These are phyloP conservation scores for Phodopus roborovskii DNA, from an alignment of 2,113 vertebrate species.

Conservation along the genomic window DNA sequence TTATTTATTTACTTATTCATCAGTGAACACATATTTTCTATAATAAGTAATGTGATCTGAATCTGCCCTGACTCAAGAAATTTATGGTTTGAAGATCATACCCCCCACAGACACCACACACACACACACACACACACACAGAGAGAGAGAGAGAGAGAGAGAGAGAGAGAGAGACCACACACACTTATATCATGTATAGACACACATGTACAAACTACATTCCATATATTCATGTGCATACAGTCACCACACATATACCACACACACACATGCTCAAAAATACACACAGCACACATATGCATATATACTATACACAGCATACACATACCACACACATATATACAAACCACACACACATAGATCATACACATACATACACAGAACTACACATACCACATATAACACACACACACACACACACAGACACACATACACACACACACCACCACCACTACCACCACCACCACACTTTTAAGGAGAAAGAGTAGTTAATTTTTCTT, in stretches of 20 bases:
- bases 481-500: background rate
- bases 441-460: too few species aligned
- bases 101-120: background rate
- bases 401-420: background rate
- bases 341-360: background rate
- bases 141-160: too few species aligned
- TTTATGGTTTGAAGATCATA: background rate
- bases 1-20: background rate
- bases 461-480: background rate
- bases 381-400: background rate
- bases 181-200: too few species aligned
- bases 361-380: background rate
- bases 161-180: too few species aligned
- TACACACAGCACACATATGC: too few species aligned
- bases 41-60: background rate
- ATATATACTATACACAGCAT: too few species aligned
- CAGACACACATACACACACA: background rate
- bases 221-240: background rate
- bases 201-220: background rate
- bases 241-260: background rate
- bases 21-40: background rate
- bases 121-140: background rate
- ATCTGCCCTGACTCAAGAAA: constrained; percentile 8
- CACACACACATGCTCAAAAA: background rate
- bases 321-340: background rate